phyloP scores from a whole-genome alignment of 2,797 vertebrate genomes.

The Hypotaenidia philippensis region DNA sequence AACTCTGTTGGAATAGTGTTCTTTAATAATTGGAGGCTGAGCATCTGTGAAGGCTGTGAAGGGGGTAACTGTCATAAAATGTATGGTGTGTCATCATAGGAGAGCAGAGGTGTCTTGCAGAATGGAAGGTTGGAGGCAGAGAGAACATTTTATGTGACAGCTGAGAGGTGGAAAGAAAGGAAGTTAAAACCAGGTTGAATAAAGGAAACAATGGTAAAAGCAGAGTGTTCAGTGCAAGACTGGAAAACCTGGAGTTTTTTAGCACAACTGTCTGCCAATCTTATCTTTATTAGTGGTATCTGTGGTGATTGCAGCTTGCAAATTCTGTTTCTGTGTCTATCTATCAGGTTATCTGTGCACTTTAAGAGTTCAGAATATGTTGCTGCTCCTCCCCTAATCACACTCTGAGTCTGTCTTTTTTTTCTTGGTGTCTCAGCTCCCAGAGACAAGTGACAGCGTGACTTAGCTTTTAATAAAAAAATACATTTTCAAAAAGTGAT shows the following conservation, averaged over 20 bases:
- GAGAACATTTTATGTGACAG: slow-evolving; percentile 58
- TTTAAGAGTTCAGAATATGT: slow-evolving; percentile 16
- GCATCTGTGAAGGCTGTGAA: slow-evolving; percentile 46
- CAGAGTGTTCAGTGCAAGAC: not conserved
- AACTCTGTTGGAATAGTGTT: slow-evolving; percentile 41
- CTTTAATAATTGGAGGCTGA: slow-evolving; percentile 36
- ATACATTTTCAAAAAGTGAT: not conserved
- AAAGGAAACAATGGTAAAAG: slow-evolving; percentile 31
- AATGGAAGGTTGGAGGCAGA: slow-evolving; percentile 66
- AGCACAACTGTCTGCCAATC: slow-evolving; percentile 3
- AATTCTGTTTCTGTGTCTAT: not conserved
- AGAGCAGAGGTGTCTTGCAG: slow-evolving; percentile 52
- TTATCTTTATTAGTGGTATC: slow-evolving; percentile 27
- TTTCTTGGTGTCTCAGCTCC: not conserved
- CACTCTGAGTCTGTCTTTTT: not conserved
- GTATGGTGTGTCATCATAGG: slow-evolving; percentile 25
- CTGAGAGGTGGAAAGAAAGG: slow-evolving; percentile 65
- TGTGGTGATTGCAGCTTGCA: slow-evolving; percentile 19
- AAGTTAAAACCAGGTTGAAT: slow-evolving; percentile 37
- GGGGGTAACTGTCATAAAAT: slow-evolving; percentile 40
- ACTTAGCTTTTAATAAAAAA: not conserved
- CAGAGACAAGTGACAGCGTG: slow-evolving; percentile 4
- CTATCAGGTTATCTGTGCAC: not conserved
- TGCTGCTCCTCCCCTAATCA: not conserved
- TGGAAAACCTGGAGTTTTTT: slow-evolving; percentile 24